Base-by-base conservation (phyloP, 2,113 vertebrate genomes). In the Coregonus clupeaformis region DNA sequence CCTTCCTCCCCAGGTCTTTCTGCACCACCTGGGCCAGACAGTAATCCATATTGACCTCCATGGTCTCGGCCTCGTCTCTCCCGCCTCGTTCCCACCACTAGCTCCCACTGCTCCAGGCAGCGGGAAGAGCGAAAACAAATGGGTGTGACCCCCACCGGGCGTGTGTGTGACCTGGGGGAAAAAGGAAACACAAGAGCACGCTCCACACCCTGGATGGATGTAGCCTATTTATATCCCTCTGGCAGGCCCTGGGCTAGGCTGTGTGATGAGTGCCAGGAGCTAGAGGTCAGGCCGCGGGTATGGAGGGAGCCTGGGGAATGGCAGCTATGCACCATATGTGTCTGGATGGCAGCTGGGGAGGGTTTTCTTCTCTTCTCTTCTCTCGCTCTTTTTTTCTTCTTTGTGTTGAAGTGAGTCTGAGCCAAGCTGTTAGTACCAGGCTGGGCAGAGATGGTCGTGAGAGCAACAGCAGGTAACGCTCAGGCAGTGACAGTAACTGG, bases 281-380 rank as follows among this genome's bases (percentile, higher is more conserved):
- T 91, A 92, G 89, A 88, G 91, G 88, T 91, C 85, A 92, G 92
- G 91, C 91, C 92, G 93, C 91, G 82, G 84, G 92, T 94, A 95
- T 90, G 92, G 90, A 94, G 93, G 92, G 90, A 94, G 94, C 95
- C 92, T 90, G 87, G 93, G 92, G 96, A 96, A 97, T 96, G 96
- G 91, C 92, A 96, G 94, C 94, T 95, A 98, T 98, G 96, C 94
- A 98, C 94, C 97, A 98, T 98, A 96, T 98, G 97, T 96, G 95
- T 95, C 92, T 91, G 92, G 89, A 89, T 91, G 94, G 95, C 97
- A 98, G 96, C 97, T 98, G 97, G 91, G 93, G 91, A 92, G 85
- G 80, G 67, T 85, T 82, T 73, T 9, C 78, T 80, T 77, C 74
- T 80, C 86, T 71, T 45, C 74, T 77, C 79, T 75, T 83, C 74